These are phyloP conservation scores for Glaucopsyche alexis DNA, from an alignment of 2,888 invertebrate species.

Conservation along the genomic window DNA sequence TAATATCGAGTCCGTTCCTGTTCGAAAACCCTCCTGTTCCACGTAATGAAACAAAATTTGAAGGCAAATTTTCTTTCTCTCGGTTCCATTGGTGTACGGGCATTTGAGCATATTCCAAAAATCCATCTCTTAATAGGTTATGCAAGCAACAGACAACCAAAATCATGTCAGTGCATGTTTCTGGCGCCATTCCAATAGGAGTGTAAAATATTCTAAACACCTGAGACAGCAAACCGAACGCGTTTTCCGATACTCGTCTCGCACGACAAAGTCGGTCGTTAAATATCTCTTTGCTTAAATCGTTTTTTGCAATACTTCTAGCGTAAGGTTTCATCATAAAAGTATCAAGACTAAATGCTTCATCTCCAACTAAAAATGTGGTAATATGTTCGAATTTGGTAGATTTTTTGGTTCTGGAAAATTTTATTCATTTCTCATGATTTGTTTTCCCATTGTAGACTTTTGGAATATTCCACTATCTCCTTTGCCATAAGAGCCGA, in stretches of 20 bases:
- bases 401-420: conserved; percentile 10
- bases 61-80: no score
- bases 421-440: conserved; percentile 20
- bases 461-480: conserved; percentile 28
- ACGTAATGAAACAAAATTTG: no score
- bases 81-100: background rate
- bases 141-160: conserved; percentile 39
- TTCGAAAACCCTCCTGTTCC: no score
- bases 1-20: no score
- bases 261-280: conserved; percentile 24
- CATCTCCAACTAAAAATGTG: conserved; percentile 29
- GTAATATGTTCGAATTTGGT: conserved; percentile 16
- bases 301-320: background rate
- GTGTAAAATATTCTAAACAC: conserved; percentile 42
- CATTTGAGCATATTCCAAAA: background rate
- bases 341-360: conserved; percentile 17
- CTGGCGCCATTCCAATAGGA: conserved; percentile 40
- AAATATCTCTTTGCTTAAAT: background rate
- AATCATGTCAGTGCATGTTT: conserved; percentile 38
- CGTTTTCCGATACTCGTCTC: conserved; percentile 27
- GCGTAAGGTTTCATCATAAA: conserved; percentile 27
- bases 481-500: conserved; percentile 16
- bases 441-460: conserved; percentile 29
- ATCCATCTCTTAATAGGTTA: conserved; percentile 36
- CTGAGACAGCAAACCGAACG: conserved; percentile 31